Conservation (phyloP, 2,797 vertebrate species). For the Sciaenops ocellatus region DNA sequence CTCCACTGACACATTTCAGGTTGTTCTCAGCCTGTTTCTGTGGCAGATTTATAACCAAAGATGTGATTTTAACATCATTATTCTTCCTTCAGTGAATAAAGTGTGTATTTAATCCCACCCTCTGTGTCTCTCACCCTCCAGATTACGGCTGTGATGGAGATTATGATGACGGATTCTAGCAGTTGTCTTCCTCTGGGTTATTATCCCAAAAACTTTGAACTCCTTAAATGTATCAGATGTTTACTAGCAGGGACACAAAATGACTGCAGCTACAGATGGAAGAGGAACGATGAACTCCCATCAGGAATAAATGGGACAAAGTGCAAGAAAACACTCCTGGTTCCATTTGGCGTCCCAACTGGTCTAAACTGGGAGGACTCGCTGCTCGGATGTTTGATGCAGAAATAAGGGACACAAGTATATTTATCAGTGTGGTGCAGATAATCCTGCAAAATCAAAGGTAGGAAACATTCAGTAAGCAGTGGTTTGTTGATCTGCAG, state of each 20-base stretch:
- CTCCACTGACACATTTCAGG: background rate
- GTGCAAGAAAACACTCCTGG: background rate
- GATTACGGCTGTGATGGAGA: conserved; percentile 93
- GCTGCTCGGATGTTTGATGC: background rate
- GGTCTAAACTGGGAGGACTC: background rate
- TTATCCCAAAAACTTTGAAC: background rate
- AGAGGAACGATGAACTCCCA: background rate
- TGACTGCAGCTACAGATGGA: background rate
- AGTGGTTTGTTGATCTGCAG: background rate
- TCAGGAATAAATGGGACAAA: background rate
- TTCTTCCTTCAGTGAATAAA: background rate
- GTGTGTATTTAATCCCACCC: background rate
- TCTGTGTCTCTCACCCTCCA: conserved; percentile 68
- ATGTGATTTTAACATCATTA: background rate
- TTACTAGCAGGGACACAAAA: background rate
- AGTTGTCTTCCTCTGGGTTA: background rate
- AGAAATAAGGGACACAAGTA: background rate
- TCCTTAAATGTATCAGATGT: background rate
- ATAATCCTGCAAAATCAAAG: background rate
- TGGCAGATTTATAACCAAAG: background rate
- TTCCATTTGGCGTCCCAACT: conserved; percentile 1
- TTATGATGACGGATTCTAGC: conserved; percentile 86
- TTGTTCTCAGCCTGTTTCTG: background rate
- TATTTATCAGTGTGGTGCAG: background rate
- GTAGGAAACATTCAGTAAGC: background rate